phyloP scores from a whole-genome alignment of 2,113 vertebrate species.

The Anarhynchus alexandrinus region DNA sequence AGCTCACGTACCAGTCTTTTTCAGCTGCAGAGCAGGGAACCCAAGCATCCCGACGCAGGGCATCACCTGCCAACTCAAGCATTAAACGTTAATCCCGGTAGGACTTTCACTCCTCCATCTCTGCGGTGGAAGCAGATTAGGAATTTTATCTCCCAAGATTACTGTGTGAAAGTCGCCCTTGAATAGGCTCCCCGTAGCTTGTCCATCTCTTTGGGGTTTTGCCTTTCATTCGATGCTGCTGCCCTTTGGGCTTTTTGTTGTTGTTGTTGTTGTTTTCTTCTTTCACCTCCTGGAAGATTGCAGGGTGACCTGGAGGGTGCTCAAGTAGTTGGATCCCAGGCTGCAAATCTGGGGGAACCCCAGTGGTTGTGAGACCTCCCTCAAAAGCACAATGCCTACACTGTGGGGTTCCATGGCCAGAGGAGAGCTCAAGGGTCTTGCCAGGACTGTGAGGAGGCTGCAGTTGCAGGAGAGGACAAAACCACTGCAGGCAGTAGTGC shows the following conservation, averaged over 20 bases:
- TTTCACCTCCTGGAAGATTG: neutral
- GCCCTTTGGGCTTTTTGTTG: neutral
- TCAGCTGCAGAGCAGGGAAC: neutral
- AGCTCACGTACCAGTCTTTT: neutral
- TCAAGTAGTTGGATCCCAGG: neutral
- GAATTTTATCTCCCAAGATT: conserved; percentile 30
- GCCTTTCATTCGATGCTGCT: neutral
- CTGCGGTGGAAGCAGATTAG: conserved; percentile 12
- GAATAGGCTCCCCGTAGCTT: neutral
- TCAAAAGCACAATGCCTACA: neutral
- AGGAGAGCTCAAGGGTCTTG: neutral
- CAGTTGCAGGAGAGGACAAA: neutral
- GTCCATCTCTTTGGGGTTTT: neutral
- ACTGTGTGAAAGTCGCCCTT: neutral
- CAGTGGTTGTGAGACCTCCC: neutral
- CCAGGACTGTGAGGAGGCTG: neutral
- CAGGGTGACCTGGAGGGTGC: neutral
- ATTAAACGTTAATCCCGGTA: neutral
- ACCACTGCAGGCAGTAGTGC: neutral
- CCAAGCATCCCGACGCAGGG: neutral
- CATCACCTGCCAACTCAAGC: conserved; percentile 21
- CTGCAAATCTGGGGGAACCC: neutral
- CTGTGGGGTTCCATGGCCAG: neutral
- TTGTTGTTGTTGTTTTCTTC: neutral
- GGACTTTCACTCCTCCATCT: conserved; percentile 14